Evolutionary conservation across 2,113 vertebrate species (phyloP).

Genomic region (Jaculus jaculus): DNA sequence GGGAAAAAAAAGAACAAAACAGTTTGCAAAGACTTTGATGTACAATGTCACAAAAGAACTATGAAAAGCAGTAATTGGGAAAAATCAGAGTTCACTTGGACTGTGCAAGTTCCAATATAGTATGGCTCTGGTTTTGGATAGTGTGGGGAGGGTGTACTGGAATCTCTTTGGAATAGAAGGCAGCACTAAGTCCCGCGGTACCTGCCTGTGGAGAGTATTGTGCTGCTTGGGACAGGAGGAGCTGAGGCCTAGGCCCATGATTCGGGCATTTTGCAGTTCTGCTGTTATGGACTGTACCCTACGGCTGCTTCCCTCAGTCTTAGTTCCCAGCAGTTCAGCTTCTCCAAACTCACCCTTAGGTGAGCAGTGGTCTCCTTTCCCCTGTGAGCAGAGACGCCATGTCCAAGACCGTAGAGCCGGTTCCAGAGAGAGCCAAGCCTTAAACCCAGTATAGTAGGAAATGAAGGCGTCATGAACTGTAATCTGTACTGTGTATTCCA

Average conservation of each 20-base stretch:
- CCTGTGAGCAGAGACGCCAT: neutral
- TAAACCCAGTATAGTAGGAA: neutral
- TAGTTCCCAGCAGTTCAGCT: neutral
- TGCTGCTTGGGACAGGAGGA: neutral
- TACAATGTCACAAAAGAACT: neutral
- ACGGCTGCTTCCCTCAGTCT: neutral
- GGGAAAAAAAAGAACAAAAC: neutral
- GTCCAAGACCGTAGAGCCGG: neutral
- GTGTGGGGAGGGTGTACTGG: neutral
- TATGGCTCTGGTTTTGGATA: neutral
- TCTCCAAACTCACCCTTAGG: neutral
- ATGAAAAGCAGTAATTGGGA: neutral
- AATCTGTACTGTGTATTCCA: neutral
- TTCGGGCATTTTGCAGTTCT: neutral
- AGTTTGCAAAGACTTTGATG: neutral
- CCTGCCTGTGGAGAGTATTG: neutral
- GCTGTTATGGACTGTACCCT: neutral
- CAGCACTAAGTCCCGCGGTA: neutral
- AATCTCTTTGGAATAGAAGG: neutral
- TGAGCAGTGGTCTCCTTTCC: neutral
- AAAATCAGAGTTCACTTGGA: neutral
- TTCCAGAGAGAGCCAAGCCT: neutral
- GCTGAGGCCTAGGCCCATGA: neutral
- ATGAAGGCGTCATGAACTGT: neutral
- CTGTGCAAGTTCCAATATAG: neutral